Evolutionary conservation across 2,888 invertebrate species (phyloP), one percentile per base, ranked within the genome.

Genomic region (Steinernema carpocapsae): DNA sequence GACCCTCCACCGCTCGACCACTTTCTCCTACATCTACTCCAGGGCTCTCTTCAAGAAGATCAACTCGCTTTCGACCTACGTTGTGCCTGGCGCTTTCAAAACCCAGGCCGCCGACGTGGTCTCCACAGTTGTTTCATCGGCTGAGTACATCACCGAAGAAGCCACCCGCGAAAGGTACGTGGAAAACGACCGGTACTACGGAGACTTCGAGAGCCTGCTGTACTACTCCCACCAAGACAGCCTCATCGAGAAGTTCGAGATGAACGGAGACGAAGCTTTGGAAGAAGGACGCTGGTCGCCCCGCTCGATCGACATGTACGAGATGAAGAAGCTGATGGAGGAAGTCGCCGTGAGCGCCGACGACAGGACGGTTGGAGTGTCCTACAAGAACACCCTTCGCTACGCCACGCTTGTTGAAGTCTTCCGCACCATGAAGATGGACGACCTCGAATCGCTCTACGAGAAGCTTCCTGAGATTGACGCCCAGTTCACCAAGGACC

Each of bases 371-470:
- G 14, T 43, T 77, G 64, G 76, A 51, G 73, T 80, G 71, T 72
- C 77, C 42, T 75, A 74, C n/a, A 45, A 79, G 70, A 77, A 77
- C 48, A 72, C 76, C 46, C 75, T 79, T 26, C 76, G 80, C 45
- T 76, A 83, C 56, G 78, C 77, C 45, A 78, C 81, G 70, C 79
- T 86, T 73, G 84, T 86, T 71, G 75, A 80, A 52, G 59, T 84
- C 74, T 73, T 86, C 74, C 83, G 81, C 71, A 78, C 75, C 77
- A 51, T 77, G 76, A 78, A 79, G 26, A 59, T 75, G 46, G 75
- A 77, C 19, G 80, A 85, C 70, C 74, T 86, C 48, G 48, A 80
- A 70, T 17, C 17, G 7, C 48, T n/a, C 17, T 48, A 24, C 56
- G 1, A 7, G 6, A 56, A 19, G 24, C 56, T 56, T 3, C 26